Evolutionary conservation across 2,113 vertebrate species (phyloP).

Genomic region (Calidris pugnax): DNA sequence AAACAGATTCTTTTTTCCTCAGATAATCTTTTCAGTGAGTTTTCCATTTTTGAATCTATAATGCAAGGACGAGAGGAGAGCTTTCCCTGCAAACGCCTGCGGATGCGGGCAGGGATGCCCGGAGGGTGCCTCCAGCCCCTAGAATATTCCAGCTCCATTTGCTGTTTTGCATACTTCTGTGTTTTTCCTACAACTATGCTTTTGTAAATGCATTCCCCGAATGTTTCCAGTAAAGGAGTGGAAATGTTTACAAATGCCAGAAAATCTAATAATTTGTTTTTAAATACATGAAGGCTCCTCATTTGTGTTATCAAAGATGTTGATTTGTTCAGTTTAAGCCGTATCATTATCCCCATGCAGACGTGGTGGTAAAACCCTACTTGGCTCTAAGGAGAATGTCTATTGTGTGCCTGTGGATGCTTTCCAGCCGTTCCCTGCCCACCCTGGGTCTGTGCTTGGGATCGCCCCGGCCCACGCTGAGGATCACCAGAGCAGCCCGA

Average conservation of each 20-base stretch:
- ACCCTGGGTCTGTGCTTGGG: background rate
- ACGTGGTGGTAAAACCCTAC: background rate
- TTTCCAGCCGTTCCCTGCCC: background rate
- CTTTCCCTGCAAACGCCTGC: fast-evolving
- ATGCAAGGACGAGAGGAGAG: background rate
- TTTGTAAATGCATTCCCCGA: background rate
- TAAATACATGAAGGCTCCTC: background rate
- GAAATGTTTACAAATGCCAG: background rate
- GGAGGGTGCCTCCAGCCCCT: background rate
- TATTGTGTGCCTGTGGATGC: no score
- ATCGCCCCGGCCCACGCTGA: background rate
- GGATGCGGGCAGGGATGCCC: background rate
- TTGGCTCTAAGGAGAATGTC: fast-evolving
- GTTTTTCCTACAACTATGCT: background rate
- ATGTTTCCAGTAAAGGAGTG: background rate
- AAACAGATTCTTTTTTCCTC: background rate
- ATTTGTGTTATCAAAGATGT: background rate
- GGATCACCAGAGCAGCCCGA: background rate
- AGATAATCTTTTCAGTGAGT: background rate
- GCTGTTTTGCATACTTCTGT: background rate
- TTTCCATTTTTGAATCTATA: background rate
- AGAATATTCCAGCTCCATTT: background rate
- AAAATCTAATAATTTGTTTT: background rate
- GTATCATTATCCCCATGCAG: fast-evolving
- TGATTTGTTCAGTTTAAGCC: background rate